Base-by-base conservation (phyloP, 2,888 invertebrate species). In the Atrina japonica region DNA sequence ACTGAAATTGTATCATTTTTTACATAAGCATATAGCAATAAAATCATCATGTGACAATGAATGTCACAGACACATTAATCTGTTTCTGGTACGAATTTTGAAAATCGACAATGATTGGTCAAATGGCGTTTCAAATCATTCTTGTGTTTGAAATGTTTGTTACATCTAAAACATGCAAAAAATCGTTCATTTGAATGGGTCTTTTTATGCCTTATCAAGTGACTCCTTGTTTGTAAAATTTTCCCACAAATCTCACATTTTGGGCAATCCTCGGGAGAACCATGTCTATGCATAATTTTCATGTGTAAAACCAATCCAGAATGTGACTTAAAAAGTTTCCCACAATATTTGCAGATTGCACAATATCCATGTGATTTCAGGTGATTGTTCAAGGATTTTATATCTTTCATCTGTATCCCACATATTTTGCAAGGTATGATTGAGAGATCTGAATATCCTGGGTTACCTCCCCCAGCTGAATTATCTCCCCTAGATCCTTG, bases 91-190 rank as follows among this genome's bases (percentile, higher is more conserved):
- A 11, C 6, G 11, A 35, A 11, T 35, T 35, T 35, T 35, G 35
- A 35, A 35, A 7, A 35, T 7, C 35, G 35, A 35, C 35, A 35
- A 35, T 35, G 35, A 40, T 56, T 56, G 11, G 40, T 40, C 21
- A 56, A 35, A 58, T 74, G 74, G 25, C 43, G 40, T 9, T 52
- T 47, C 18, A 75, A 41, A 55, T 75, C 68, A 11, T 70, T 68
- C 45, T 70, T 75, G 56, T 75, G 74, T 49, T 75, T 75, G 29
- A 65, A 75, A 11, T 49, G 58, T 40, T 68, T 70, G 3, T 50
- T 56, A 30, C 74, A 75, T n/a, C 29, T 23, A 7, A 21, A 14
- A 52, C 74, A 75, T 11, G 29, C 25, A 27, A 64, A 65, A 2
- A 21, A 41, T 18, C 70, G 58, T 23, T 64, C 43, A 16, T 70